Percentiles rank a stretch among this genome's conserved stretches.
Evolutionary conservation across 1,140 invertebrate genomes (phyloP).

Genomic region (Drosophila rufa): DNA sequence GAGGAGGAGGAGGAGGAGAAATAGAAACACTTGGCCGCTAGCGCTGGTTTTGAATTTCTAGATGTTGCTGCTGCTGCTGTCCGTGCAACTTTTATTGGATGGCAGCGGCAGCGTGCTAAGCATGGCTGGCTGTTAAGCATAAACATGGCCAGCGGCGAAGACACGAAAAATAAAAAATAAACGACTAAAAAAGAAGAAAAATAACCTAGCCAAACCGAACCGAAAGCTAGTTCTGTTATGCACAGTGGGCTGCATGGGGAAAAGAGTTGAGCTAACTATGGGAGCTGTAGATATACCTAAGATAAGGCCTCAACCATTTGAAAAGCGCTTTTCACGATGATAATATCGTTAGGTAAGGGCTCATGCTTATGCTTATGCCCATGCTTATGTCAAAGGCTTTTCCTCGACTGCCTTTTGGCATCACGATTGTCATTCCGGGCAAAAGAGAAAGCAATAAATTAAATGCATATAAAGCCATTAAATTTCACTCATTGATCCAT

Average conservation of each 20-base stretch:
- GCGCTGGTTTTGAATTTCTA: slow-evolving; percentile 69
- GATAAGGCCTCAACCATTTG: slow-evolving; percentile 26
- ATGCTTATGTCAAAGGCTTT: slow-evolving; percentile 31
- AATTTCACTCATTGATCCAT: slow-evolving; percentile 60
- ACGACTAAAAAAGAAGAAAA: slow-evolving; percentile 24
- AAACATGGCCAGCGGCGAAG: slow-evolving; percentile 60
- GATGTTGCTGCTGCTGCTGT: slow-evolving; percentile 29
- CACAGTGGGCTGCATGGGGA: slow-evolving; percentile 59
- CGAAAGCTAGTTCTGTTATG: slow-evolving; percentile 73
- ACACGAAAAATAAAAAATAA: slow-evolving; percentile 31
- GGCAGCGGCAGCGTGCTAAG: slow-evolving; percentile 57
- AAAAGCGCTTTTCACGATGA: slow-evolving; percentile 54
- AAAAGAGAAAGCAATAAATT: slow-evolving; percentile 52
- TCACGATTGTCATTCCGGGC: slow-evolving; percentile 39
- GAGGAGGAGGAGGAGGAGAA: not conserved
- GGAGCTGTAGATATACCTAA: slow-evolving; percentile 32
- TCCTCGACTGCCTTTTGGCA: slow-evolving; percentile 18
- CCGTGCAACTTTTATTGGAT: slow-evolving; percentile 67
- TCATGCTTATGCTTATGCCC: slow-evolving; percentile 3
- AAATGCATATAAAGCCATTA: slow-evolving; percentile 45
- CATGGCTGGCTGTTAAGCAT: slow-evolving; percentile 70
- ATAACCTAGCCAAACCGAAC: slow-evolving; percentile 22
- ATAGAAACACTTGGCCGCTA: slow-evolving; percentile 52
- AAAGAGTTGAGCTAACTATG: slow-evolving; percentile 45
- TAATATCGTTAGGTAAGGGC: slow-evolving; percentile 64